Evolutionary conservation across 2,797 vertebrate genomes (phyloP), one percentile per base, ranked within the genome.

Genomic region (Leptoclinus maculatus): DNA sequence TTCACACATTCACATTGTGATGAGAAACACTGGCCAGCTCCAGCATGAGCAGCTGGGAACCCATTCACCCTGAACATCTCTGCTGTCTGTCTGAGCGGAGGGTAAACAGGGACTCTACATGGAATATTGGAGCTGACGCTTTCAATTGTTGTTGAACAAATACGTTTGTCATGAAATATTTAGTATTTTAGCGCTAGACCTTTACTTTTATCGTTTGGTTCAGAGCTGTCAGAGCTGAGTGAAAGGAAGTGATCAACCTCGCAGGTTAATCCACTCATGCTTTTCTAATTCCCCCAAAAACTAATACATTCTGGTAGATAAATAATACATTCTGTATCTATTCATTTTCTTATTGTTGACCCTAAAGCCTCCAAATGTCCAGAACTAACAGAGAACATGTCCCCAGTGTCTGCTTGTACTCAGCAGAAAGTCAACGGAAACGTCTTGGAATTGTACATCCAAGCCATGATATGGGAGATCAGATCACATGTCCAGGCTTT

Each of bases 1-100:
- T 87, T 89, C 86, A 88, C 87, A 88, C 71, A 71, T 78, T 88
- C 86, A 70, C 84, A 82, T 19, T 58, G 66, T 71, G 76, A 79
- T 89, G 86, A 70, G 76, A 84, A 87, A 83, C 86, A 80, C 25
- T 83, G 71, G 32, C 14, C 83, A 64, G 64, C 54, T 73, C 67
- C 75, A 78, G 58, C 84, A 53, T 41, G 68, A 70, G 21, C 73
- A 74, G 68, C 74, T 88, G 77, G 66, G 83, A 82, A 82, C 77
- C 75, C 66, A 60, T n/a, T 78, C 78, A 82, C 79, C 79, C 72
- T 79, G 59, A 76, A 58, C 38, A 58, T 21, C 43, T 38, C 66
- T 54, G 54, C 39, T 43, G 62, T 57, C 65, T 13, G 34, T 43
- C 71, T 49, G 10, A 38, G 34, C 60, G 39, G 4, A 54, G 45